Base-by-base conservation (phyloP, 2,888 invertebrate species). In the Podabrus alpinus region DNA sequence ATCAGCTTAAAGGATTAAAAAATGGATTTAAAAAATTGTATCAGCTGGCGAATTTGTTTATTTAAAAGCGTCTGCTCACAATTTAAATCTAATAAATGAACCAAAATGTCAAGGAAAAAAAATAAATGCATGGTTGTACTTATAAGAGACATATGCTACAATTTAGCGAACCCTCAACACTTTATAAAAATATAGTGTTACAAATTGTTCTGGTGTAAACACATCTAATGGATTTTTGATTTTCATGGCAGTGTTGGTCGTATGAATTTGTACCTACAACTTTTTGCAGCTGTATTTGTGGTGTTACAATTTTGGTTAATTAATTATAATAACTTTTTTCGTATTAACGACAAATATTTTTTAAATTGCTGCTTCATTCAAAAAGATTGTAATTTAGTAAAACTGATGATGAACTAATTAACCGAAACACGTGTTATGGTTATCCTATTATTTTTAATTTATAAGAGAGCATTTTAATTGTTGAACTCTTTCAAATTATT, bases 131-230 rank as follows among this genome's bases (percentile, higher is more conserved):
- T 64, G 62, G 17, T 7, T 64, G 3, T 64, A 64, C 62, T n/a
- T n/a, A n/a, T 64, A 64, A 9, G 7, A 64, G 15, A 64, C 62
- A 64, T 64, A 64, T 64, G 62, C 21, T 19, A 64, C 62, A 64
- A 64, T 64, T 64, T 64, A 64, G 17, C 21, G 15, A n/a, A 16
- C 24, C 70, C 60, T 64, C 17, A 62, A 75, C 61, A 72, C 66
- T 69, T 71, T 72, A 71, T 71, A 73, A 78, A 77, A 72, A 73
- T 77, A 78, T 78, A 77, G 68, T 74, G 77, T 78, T 78, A 78
- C 78, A 75, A 78, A 77, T 78, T 78, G 66, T 68, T 68, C 15
- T 62, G 73, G 62, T 71, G 76, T 74, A 71, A 74, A 72, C 68
- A 73, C 45, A 16, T 60, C 78, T 78, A 78, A 78, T 78, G 76